Evolutionary conservation across 2,797 vertebrate genomes (phyloP).

Genomic region (Carcharodon carcharias): DNA sequence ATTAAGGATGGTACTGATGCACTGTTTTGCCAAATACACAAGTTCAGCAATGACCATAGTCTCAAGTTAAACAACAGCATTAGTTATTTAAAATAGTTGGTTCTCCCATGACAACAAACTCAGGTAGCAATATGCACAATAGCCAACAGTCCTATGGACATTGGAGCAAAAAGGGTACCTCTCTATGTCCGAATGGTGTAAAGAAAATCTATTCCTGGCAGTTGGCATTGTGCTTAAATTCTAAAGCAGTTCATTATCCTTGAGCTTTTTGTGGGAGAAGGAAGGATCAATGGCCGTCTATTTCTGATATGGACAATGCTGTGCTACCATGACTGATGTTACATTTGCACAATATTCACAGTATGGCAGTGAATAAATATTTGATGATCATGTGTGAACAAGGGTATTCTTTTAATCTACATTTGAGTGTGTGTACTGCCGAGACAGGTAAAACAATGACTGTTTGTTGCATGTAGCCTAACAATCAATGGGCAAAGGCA

Average conservation of each 20-base stretch:
- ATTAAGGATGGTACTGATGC: neutral
- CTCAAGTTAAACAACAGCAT: neutral
- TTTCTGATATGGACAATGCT: neutral
- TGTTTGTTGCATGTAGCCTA: neutral
- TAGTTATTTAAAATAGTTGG: neutral
- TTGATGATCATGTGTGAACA: neutral
- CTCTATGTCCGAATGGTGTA: neutral
- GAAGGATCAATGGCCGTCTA: neutral
- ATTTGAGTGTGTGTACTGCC: neutral
- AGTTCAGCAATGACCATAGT: neutral
- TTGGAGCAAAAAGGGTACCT: neutral
- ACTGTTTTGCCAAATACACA: neutral
- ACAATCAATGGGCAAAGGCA: neutral
- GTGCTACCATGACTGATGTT: neutral
- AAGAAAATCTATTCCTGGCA: neutral
- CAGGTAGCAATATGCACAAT: neutral
- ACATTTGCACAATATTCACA: neutral
- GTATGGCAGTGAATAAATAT: neutral
- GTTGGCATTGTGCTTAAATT: neutral
- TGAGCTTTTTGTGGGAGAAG: neutral
- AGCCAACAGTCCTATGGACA: neutral
- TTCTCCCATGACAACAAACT: neutral
- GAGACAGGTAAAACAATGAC: neutral
- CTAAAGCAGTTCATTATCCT: neutral
- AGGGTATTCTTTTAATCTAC: neutral